Evolutionary conservation across 2,888 invertebrate species (phyloP), one percentile per base, ranked within the genome.

Genomic region (Leptogaster cylindrica): DNA sequence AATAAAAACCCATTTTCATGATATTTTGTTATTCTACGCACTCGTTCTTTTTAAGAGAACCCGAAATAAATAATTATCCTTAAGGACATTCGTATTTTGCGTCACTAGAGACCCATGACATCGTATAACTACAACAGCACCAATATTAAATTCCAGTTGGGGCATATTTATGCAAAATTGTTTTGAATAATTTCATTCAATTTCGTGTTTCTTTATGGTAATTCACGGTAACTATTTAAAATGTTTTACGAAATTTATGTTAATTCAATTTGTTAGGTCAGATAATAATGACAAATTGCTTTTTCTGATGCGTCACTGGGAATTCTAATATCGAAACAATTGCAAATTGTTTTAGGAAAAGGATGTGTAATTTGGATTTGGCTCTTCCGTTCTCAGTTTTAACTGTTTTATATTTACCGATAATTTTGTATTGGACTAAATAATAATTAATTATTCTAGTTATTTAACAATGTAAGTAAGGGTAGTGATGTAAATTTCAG

Each of bases 181-280:
- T 55, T 55, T 55, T 55, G 55, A 55, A 39, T 55, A 55, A 55
- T 55, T 55, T 31, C 36, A 55, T 23, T 55, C 18, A 55, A 55
- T 55, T 55, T 55, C 20, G 36, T 16, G 20, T 55, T 55, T 55
- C 55, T 36, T 55, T 55, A 55, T 55, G 55, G 20, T 36, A 55
- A 55, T 55, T 55, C 10, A 7, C 8, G 18, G 7, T 12, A 55
- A 55, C 36, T 55, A 55, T 55, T 55, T 14, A n/a, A 36, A 55
- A 20, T 20, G 10, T 20, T 12, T 25, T 4, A 41, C 18, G 20
- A 10, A 55, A 55, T 31, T 55, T 55, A 55, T 55, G 55, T 39
- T 31, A 55, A 55, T 31, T 55, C 55, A 31, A 55, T 55, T 55
- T 55, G 28, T 23, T 18, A 36, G 36, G 33, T 55, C 55, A 20